Base-by-base conservation (phyloP, 2,113 vertebrate genomes). In the Harpagus bidentatus region DNA sequence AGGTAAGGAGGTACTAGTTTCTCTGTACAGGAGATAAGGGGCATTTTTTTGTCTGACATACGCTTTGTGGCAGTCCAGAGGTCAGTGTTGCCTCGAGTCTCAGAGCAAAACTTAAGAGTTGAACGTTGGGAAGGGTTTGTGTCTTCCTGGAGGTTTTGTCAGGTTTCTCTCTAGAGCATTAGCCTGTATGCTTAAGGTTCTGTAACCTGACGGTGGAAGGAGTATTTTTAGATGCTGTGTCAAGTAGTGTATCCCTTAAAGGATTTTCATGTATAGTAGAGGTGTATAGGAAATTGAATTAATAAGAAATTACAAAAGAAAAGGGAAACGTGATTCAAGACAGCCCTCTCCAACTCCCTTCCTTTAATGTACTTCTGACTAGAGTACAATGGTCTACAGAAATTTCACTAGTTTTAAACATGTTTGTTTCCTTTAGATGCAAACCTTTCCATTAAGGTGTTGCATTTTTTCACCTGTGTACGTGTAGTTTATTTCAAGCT, bases 21-120 rank as follows among this genome's bases (percentile, higher is more conserved):
- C 65, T 63, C 61, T 74, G 1, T 23, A 3, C 7, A 50, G 53
- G 17, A 71, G 32, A 16, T 20, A 25, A 1, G 6, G 56, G 65
- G 22, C 38, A 55, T 22, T 3, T 83, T 83, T 65, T 52, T 31
- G 10, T 78, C 36, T 67, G 65, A 45, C 0, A 0, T 43, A 12
- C 0, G 2, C 25, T 74, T 58, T 31, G 26, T 71, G 52, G 14
- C 40, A 61, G 6, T 85, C 20, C 56, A 53, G 52, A 91, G 59
- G 28, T 88, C 65, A 65, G 7, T 6, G 1, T 70, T 79, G 7
- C 50, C 45, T 88, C 0, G 0, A 38, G 11, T 69, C 36, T 77
- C n/a, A 22, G 34, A 53, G 34, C 36, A 90, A 48, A 72, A 23
- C 31, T 56, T 50, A 4, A 5, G 34, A 63, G 28, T 10, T 88